Conservation (phyloP, 2,797 vertebrate genomes). For the Poeciliopsis gracilis region DNA sequence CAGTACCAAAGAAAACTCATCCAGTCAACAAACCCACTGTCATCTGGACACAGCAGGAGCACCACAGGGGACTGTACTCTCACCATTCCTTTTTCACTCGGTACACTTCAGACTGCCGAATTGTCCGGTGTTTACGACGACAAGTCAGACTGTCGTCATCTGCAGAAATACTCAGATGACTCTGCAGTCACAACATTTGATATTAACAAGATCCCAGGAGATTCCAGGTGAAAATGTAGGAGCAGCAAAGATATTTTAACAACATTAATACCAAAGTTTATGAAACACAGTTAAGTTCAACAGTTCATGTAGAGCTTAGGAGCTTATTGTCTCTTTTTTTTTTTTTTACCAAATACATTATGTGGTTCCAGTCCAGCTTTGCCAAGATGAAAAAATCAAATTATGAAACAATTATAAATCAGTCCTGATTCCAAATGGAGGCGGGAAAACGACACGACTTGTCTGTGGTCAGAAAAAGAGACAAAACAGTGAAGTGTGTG, state of each 20-base stretch:
- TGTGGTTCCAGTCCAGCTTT: neutral
- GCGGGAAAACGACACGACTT: constrained; percentile 20
- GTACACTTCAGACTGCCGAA: too few species aligned
- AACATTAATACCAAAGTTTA: constrained; percentile 2
- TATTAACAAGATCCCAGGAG: constrained; percentile 38
- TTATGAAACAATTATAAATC: constrained; percentile 28
- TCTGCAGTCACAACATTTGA: constrained; percentile 16
- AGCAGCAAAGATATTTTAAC: constrained; percentile 20
- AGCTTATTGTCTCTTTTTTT: constrained; percentile 28
- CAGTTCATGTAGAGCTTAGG: constrained; percentile 45
- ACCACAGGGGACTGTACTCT: too few species aligned
- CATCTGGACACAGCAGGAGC: too few species aligned
- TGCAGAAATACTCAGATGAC: too few species aligned
- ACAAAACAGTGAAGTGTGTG: constrained; percentile 47
- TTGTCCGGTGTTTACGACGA: too few species aligned
- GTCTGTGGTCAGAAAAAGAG: constrained; percentile 34
- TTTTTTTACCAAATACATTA: neutral
- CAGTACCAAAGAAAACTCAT: too few species aligned
- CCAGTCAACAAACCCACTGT: too few species aligned
- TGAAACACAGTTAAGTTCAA: constrained; percentile 2
- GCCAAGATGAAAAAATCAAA: constrained; percentile 23
- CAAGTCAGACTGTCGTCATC: too few species aligned
- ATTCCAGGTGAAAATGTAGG: constrained; percentile 39
- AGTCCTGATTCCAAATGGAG: constrained; percentile 21
- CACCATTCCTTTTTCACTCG: too few species aligned